Base-by-base conservation (phyloP, 2,888 invertebrate genomes). In the Drosophila diplacantha region DNA sequence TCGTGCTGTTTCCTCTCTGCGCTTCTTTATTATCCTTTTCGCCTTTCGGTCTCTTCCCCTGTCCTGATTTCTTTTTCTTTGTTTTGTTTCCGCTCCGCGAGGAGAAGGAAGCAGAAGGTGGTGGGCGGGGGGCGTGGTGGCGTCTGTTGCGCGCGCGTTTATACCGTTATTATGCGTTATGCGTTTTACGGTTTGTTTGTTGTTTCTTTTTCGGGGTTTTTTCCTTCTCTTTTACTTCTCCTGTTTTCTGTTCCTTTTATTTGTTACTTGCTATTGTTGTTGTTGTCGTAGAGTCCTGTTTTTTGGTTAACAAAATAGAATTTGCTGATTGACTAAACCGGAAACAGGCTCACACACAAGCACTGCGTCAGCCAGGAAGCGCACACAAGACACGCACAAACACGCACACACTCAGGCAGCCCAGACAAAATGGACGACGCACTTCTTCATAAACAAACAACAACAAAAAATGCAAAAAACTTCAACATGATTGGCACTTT, bases 131-230 rank as follows among this genome's bases (percentile, higher is more conserved):
- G 44, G 44, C 43, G 43, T 44, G 43, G 44, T 24, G 41, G 29
- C 32, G 63, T 52, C 71, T 55, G 37, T 57, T 63, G 82, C 82
- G 77, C 75, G 75, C 81, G 71, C 64, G 63, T 77, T 52, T 62
- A 60, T 47, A 38, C 32, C 57, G 55, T 54, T 54, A 44, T 38
- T 37, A 24, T 24, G 20, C 35, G 55, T 43, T 43, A 24, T 41
- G 44, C 14, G 44, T 44, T 46, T 26, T 55, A 35, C 60, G 50
- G n/a, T 34, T 62, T 41, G 46, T 41, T 53, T 41, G 46, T 38
- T 51, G 46, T 43, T 47, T 37, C 35, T 16, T 51, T 32, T 35
- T 59, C 20, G 14, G 14, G 16, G n/a, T n/a, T 9, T 46, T 8
- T 18, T 35, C 16, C 53, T 43, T 53, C 5, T 20, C 5, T 2